phyloP scores from a whole-genome alignment of 2,888 invertebrate species.

The Phasia obesa region DNA sequence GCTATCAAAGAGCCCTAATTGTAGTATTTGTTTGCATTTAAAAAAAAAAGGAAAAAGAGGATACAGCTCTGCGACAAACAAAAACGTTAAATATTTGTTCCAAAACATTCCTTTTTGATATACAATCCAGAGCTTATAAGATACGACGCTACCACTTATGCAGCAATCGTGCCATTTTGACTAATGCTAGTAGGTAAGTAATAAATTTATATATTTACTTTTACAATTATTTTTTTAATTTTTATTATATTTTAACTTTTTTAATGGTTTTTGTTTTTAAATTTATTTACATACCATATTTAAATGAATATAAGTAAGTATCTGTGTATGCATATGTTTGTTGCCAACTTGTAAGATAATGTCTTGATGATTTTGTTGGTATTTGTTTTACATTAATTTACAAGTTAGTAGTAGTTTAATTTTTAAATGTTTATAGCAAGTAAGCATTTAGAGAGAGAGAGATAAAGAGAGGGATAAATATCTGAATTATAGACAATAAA shows the following conservation, averaged over 20 bases:
- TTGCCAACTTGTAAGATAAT: slow-evolving; percentile 43
- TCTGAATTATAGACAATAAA: background rate
- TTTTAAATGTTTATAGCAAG: slow-evolving; percentile 41
- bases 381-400: slow-evolving; percentile 69
- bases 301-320: slow-evolving; percentile 37
- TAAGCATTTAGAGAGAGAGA: slow-evolving; percentile 37
- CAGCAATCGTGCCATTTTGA: background rate
- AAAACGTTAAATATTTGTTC: no score
- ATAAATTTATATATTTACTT: slow-evolving; percentile 5
- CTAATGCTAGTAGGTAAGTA: background rate
- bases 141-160: no score
- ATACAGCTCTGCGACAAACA: no score
- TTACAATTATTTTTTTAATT: slow-evolving; percentile 50
- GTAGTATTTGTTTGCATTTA: no score
- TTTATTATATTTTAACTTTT: slow-evolving; percentile 55
- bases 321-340: slow-evolving; percentile 41
- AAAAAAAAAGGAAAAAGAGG: no score
- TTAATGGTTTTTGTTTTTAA: slow-evolving; percentile 19
- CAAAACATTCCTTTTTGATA: no score
- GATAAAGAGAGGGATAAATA: background rate
- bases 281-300: slow-evolving; percentile 59
- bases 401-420: slow-evolving; percentile 40
- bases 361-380: slow-evolving; percentile 43
- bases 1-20: no score
- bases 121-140: no score